A percentile compares a stretch with the other conserved stretches of the same genome.
Conservation (phyloP, 2,888 invertebrate species). For the Meta bourneti region DNA sequence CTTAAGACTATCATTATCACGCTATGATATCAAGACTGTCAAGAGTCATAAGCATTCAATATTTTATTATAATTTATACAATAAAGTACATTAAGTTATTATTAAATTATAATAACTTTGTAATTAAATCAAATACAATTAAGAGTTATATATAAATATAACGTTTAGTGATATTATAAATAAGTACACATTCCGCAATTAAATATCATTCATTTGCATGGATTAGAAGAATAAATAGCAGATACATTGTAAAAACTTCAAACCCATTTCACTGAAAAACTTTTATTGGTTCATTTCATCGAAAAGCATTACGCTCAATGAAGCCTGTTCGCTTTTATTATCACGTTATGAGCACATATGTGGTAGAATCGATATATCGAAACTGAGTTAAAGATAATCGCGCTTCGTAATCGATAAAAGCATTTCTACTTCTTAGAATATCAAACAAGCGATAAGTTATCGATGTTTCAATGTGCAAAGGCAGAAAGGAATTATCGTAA, state of each 20-base stretch:
- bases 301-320: not conserved
- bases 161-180: no score
- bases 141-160: no score
- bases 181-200: no score
- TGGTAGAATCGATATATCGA: not conserved
- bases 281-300: not conserved
- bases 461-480: constrained; percentile 5
- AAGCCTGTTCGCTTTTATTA: not conserved
- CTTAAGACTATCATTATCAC: no score
- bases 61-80: no score
- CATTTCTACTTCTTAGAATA: constrained; percentile 2
- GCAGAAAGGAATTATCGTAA: constrained; percentile 4
- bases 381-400: not conserved
- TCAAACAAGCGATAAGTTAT: constrained; percentile 9
- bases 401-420: constrained; percentile 3
- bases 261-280: not conserved
- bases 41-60: no score
- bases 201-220: not conserved
- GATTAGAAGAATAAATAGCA: not conserved
- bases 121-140: no score
- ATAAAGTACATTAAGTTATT: no score
- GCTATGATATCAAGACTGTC: no score
- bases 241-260: not conserved
- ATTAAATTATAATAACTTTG: no score
- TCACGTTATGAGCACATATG: not conserved